phyloP scores from a whole-genome alignment of 2,797 vertebrate genomes.

The Danio albolineatus region DNA sequence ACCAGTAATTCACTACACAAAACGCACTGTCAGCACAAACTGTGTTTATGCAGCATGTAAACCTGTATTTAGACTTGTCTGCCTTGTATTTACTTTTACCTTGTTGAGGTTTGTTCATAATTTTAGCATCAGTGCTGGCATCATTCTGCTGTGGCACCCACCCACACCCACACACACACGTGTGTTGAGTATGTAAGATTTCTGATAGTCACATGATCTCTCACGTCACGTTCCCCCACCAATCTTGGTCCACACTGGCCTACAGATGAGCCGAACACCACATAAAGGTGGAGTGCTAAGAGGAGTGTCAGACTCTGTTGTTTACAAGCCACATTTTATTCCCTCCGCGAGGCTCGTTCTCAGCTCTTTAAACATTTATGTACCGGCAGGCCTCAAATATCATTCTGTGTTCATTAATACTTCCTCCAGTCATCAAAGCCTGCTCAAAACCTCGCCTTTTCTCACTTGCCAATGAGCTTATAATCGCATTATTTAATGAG shows the following conservation, averaged over 20 bases:
- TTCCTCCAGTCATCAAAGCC: constrained; percentile 55
- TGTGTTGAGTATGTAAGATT: no score
- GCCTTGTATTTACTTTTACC: not conserved
- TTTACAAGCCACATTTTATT: constrained; percentile 37
- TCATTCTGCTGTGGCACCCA: not conserved
- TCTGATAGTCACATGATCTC: no score
- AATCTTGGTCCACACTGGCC: not conserved
- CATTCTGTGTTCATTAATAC: constrained; percentile 45
- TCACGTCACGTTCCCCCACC: no score
- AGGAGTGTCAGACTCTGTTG: constrained; percentile 14
- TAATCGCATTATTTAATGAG: constrained; percentile 49
- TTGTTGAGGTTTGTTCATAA: not conserved
- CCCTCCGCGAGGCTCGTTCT: constrained; percentile 37
- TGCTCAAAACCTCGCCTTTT: not conserved
- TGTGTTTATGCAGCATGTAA: constrained; percentile 9
- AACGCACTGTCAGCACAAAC: constrained; percentile 32
- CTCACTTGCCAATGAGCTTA: constrained; percentile 39
- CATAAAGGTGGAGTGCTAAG: not conserved
- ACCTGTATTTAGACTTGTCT: constrained; percentile 16
- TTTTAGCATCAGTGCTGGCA: not conserved
- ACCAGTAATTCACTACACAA: not conserved
- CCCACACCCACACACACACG: no score
- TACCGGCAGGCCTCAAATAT: constrained; percentile 31
- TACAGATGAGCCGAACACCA: constrained; percentile 5
- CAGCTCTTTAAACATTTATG: constrained; percentile 64